These are phyloP conservation scores for Cantharis rustica DNA, from an alignment of 2,888 invertebrate species.

Conservation along the genomic window DNA sequence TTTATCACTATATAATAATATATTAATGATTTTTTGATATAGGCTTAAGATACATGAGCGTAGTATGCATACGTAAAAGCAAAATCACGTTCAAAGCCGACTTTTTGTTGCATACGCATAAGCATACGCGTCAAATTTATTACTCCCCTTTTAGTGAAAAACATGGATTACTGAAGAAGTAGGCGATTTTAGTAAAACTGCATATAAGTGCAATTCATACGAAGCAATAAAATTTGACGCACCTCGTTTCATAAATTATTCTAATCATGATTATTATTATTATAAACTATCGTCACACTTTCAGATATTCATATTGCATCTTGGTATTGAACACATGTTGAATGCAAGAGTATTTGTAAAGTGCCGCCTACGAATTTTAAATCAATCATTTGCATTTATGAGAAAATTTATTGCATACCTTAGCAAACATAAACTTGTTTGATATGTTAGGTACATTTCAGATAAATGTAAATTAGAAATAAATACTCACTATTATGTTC, in stretches of 20 bases:
- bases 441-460: conserved; percentile 7
- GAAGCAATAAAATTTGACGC: conserved; percentile 21
- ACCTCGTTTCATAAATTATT: conserved; percentile 17
- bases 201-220: not conserved
- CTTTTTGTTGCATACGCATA: too few species aligned
- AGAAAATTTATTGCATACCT: conserved; percentile 31
- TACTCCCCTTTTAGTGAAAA: too few species aligned
- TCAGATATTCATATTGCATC: conserved; percentile 26
- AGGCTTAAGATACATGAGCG: too few species aligned
- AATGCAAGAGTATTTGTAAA: conserved; percentile 30
- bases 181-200: conserved; percentile 7
- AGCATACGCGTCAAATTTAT: too few species aligned
- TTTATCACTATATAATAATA: too few species aligned
- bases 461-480: not conserved
- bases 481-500: not conserved
- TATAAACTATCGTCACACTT: conserved; percentile 21
- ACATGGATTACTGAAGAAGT: not conserved
- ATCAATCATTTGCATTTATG: conserved; percentile 34
- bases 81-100: too few species aligned
- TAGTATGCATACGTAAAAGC: too few species aligned
- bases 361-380: conserved; percentile 31
- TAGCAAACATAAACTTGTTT: conserved; percentile 7
- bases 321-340: conserved; percentile 20
- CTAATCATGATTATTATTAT: conserved; percentile 19
- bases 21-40: too few species aligned